Base-by-base conservation (phyloP, 2,113 vertebrate species). In the Butastur rufipennis region DNA sequence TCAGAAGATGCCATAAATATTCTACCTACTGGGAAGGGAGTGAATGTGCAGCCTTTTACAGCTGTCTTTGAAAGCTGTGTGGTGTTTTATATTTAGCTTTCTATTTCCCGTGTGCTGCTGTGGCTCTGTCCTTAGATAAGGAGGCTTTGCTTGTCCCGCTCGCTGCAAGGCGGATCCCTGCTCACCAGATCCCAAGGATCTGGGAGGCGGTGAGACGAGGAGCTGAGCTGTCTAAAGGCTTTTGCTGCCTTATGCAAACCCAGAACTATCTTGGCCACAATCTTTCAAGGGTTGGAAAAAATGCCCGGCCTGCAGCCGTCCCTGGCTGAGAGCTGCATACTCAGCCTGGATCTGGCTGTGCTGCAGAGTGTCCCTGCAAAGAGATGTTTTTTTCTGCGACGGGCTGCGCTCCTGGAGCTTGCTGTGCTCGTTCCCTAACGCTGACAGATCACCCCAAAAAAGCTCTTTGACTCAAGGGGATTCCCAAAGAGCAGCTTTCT, bases 61-160 rank as follows among this genome's bases (percentile, higher is more conserved):
- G 92, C 56, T 45, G 31, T 43, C 77, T 56, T 14, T 10, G 47
- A 58, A 85, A 71, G 62, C 87, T 7, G 2, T 13, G 45, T 8
- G 3, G 18, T 3, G 80, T 59, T 84, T 95, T 95, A 95, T 95
- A 95, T 97, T 97, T 96, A 97, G 94, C 81, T 88, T 73, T 65
- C 48, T 13, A 1, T 87, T 90, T 94, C 85, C 79, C 83, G 2
- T 68, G 34, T 21, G 12, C 70, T 25, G 88, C 77, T 11, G 87
- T n/a, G 6, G 67, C 58, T 74, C 56, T 2, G 31, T 21, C 50
- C 75, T 16, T 6, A 9, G 85, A 48, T 67, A 59, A 82, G 65
- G 85, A 4, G 5, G 48, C 29, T 78, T 45, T 4, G 43, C 87
- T 36, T 5, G 2, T 50, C 68, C 86, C 2, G 1, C 25, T 53